These are phyloP conservation scores for Melanotaenia boesemani DNA, from an alignment of 2,797 vertebrate genomes.

Conservation along the genomic window DNA sequence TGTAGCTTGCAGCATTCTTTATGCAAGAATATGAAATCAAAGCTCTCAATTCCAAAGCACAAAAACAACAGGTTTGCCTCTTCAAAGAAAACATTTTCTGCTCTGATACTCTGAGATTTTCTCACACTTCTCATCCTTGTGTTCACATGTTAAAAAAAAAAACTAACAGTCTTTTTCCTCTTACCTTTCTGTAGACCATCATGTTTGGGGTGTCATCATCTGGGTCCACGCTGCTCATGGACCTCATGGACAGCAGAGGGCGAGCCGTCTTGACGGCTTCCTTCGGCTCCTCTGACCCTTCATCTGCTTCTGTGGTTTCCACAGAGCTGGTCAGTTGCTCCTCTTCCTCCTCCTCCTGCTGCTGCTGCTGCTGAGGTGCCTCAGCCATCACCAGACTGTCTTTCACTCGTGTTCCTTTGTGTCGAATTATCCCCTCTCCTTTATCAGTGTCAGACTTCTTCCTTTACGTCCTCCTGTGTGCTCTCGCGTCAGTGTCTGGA, in stretches of 20 bases:
- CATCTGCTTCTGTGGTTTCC: slow-evolving; percentile 35
- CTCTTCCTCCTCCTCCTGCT: slow-evolving; percentile 35
- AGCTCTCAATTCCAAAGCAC: not conserved
- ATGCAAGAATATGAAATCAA: not conserved
- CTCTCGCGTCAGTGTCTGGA: slow-evolving; percentile 32
- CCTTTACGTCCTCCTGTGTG: slow-evolving; percentile 31
- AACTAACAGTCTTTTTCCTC: slow-evolving; percentile 17
- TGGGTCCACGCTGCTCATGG: slow-evolving; percentile 84
- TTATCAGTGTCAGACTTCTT: slow-evolving; percentile 24
- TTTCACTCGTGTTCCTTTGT: slow-evolving; percentile 13
- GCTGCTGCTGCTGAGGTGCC: slow-evolving; percentile 62
- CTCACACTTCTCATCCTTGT: not conserved
- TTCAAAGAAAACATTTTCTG: not conserved
- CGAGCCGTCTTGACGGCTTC: slow-evolving; percentile 40
- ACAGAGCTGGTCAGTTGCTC: slow-evolving; percentile 35
- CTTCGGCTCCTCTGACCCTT: slow-evolving; percentile 48
- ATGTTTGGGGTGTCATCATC: slow-evolving; percentile 96
- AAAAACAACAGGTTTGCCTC: not conserved
- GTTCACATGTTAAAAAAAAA: too few species aligned
- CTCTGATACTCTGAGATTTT: not conserved
- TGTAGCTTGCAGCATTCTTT: not conserved
- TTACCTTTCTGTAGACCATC: slow-evolving; percentile 98
- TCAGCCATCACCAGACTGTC: slow-evolving; percentile 69
- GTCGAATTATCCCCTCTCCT: slow-evolving; percentile 50
- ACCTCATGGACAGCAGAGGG: slow-evolving; percentile 72